A percentile compares a stretch with the other conserved stretches of the same genome.
These are phyloP conservation scores for Coturnix japonica DNA, from an alignment of 2,113 vertebrate genomes.

Conservation along the genomic window DNA sequence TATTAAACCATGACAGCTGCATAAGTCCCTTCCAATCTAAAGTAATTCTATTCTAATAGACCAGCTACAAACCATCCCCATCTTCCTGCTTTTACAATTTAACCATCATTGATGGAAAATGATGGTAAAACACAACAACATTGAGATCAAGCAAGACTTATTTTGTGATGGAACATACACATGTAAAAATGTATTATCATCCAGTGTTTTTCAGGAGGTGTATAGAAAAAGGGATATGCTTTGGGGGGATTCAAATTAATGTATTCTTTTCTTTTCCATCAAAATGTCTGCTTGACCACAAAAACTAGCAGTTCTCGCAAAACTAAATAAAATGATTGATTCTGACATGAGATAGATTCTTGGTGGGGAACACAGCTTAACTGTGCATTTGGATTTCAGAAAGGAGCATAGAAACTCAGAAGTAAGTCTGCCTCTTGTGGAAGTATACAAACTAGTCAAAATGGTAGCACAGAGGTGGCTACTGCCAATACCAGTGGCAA, in stretches of 20 bases:
- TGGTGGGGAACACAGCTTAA: neutral
- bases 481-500: neutral
- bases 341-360: neutral
- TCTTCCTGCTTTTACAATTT: neutral
- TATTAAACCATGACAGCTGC: too few relatives aligned
- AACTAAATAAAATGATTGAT: rapidly evolving
- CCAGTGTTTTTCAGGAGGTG: neutral
- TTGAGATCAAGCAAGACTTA: neutral
- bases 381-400: neutral
- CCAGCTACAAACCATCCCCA: neutral
- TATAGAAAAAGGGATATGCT: neutral
- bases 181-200: neutral
- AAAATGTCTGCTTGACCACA: neutral
- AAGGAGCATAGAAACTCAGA: neutral
- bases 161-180: neutral
- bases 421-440: neutral
- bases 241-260: neutral
- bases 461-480: neutral
- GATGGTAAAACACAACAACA: neutral
- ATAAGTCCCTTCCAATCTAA: neutral
- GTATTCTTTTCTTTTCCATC: neutral
- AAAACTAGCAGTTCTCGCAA: neutral
- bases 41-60: neutral
- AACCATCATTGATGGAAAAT: neutral
- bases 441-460: neutral